Conservation (phyloP, 2,888 invertebrate genomes). For the Noctua janthe region DNA sequence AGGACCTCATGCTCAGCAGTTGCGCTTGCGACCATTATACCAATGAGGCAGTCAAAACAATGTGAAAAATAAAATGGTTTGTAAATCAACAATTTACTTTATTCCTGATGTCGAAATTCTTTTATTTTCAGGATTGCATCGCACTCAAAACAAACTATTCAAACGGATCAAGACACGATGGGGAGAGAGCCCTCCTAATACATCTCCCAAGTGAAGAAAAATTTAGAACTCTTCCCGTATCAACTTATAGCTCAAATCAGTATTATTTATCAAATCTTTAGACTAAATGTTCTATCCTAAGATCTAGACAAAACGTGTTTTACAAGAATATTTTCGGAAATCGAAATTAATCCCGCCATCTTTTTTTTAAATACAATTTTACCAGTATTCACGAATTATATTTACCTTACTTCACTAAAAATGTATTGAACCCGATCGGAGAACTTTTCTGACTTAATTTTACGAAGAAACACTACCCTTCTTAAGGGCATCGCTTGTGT, state of each 20-base stretch:
- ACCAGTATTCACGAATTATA: neutral
- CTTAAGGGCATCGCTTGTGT: neutral
- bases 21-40: too few relatives aligned
- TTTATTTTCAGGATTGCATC: constrained; percentile 36
- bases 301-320: neutral
- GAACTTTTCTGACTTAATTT: neutral
- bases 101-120: neutral
- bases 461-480: neutral
- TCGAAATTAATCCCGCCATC: neutral
- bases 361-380: neutral
- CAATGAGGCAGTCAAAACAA: too few relatives aligned
- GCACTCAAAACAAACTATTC: constrained; percentile 25
- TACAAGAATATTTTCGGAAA: neutral
- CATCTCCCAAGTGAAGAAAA: constrained; percentile 16
- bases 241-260: constrained; percentile 1
- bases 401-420: neutral
- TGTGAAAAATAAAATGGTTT: too few relatives aligned
- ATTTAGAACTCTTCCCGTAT: neutral
- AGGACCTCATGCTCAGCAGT: too few relatives aligned
- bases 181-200: constrained; percentile 2
- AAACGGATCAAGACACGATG: constrained; percentile 14
- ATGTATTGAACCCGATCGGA: neutral
- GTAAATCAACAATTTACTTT: too few relatives aligned
- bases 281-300: neutral
- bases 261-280: neutral